A percentile compares a stretch with the other conserved stretches of the same genome.
phyloP scores from a whole-genome alignment of 2,113 vertebrate genomes.

The Coptodon bakossiorum region DNA sequence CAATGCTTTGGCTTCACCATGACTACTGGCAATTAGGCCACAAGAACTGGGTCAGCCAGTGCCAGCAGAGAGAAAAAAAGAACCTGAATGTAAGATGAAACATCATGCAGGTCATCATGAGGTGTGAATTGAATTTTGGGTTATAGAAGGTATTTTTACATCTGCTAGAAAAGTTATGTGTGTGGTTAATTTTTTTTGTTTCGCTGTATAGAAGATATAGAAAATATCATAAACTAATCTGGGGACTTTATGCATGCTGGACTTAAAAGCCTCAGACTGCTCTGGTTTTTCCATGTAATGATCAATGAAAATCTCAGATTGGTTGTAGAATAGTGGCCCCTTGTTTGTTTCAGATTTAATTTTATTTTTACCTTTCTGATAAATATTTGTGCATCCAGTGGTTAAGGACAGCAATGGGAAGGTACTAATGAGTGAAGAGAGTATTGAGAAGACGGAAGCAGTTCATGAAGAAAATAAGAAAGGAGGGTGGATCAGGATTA shows the following conservation, averaged over 20 bases:
- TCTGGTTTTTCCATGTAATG: background rate
- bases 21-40: slow-evolving; percentile 25
- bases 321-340: background rate
- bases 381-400: background rate
- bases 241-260: background rate
- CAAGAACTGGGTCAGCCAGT: slow-evolving; percentile 47
- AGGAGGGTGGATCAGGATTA: background rate
- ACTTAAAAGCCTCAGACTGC: background rate
- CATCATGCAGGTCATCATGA: background rate
- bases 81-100: background rate
- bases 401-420: background rate
- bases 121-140: background rate
- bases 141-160: background rate
- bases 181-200: background rate
- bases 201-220: background rate
- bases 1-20: slow-evolving; percentile 17
- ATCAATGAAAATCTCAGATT: background rate
- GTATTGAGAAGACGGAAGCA: background rate
- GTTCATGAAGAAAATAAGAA: background rate
- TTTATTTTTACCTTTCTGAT: background rate
- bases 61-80: background rate
- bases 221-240: background rate
- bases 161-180: background rate
- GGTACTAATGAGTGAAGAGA: background rate
- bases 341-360: background rate